Evolutionary conservation across 2,888 invertebrate genomes (phyloP), one percentile per base, ranked within the genome.

Genomic region (Kryphioiulus occultus): DNA sequence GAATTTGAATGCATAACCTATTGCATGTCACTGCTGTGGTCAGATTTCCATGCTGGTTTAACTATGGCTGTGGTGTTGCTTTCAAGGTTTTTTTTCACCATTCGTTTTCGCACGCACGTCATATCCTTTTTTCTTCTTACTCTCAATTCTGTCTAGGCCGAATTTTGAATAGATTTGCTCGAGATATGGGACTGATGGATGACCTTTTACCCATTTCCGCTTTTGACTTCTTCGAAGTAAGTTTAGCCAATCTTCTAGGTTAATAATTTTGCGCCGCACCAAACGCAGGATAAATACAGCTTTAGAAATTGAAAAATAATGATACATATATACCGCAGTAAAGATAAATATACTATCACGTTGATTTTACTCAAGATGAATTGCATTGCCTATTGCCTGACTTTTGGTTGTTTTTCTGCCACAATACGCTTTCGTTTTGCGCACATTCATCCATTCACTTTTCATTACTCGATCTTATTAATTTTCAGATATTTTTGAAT

Each of bases 131-230:
- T 59, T 59, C 59, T 59, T 19, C 59, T 59, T 59, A 7, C n/a
- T 59, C 59, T 59, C n/a, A 59, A 59, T 59, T 59, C 19, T n/a
- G n/a, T n/a, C 15, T 59, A 91, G 96, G 96, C 47, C 94, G 96
- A 87, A 96, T 97, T 89, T 93, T 97, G 84, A 98, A 97, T 92
- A 93, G 97, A 89, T 96, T 97, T 91, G 95, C 96, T 0, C 96
- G 96, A 91, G 97, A 97, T 91, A 94, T 96, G 91, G 96, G 96
- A 0, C 94, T 95, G 0, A 94, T 96, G 91, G 96, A 96, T 90
- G 96, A 96, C 90, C 91, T 95, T 47, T 91, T 96, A 15, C 95
- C 95, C 0, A 94, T 95, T 89, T 94, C 94, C 35, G n/a, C 10
- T 35, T 84, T 32, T 32, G 84, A 83, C 32, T 83, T 19, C 35